Evolutionary conservation across 23 tunicate species (phyloP).

Genomic region (Oikopleura vanhoeffeni): DNA sequence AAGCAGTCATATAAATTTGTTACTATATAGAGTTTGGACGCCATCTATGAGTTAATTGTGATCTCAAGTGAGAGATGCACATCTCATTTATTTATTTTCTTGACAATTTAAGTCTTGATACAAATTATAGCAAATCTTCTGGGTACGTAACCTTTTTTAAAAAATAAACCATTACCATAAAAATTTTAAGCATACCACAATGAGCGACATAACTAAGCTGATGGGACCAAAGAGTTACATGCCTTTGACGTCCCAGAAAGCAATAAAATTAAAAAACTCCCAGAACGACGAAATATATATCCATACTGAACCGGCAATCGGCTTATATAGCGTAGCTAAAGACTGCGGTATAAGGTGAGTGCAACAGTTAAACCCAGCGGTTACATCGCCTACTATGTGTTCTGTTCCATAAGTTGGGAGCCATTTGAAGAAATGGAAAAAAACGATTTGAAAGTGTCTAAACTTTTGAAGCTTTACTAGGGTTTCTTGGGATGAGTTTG

Average conservation of each 20-base stretch:
- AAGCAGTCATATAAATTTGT: too few relatives aligned
- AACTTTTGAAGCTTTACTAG: too few relatives aligned
- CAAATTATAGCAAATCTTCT: too few relatives aligned
- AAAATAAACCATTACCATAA: too few relatives aligned
- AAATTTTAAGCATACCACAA: too few relatives aligned
- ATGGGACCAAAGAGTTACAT: constrained; percentile 82
- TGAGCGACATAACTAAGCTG: constrained; percentile 82
- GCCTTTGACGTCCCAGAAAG: constrained; percentile 66
- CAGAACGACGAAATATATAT: constrained; percentile 62
- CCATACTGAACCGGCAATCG: constrained; percentile 74
- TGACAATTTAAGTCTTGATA: too few relatives aligned
- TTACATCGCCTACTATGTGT: constrained; percentile 50
- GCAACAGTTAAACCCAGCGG: constrained; percentile 91
- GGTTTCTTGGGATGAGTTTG: too few relatives aligned
- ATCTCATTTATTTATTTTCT: too few relatives aligned
- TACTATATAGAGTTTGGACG: too few relatives aligned
- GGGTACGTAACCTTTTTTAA: too few relatives aligned
- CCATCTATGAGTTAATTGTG: too few relatives aligned
- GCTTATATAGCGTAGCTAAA: constrained; percentile 90
- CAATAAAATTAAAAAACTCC: constrained; percentile 80
- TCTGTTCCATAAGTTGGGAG: constrained; percentile 40
- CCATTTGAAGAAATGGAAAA: constrained; percentile 45
- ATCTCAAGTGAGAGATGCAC: too few relatives aligned
- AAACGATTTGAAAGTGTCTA: constrained; percentile 16
- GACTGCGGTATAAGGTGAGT: constrained; percentile 79